phyloP scores from a whole-genome alignment of 2,888 invertebrate genomes.

The Acanthosepion esculentum region DNA sequence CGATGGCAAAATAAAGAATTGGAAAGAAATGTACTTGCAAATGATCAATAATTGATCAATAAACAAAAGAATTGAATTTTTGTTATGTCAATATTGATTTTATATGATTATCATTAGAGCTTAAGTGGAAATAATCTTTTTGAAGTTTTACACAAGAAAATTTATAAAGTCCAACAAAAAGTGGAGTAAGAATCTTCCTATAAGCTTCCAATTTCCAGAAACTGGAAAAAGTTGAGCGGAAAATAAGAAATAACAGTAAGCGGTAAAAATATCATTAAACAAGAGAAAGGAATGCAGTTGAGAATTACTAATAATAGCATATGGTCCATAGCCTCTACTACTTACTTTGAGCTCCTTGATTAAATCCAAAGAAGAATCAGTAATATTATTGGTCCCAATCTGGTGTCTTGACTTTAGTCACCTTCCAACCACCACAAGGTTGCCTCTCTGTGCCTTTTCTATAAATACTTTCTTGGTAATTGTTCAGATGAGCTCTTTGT shows the following conservation, averaged over 20 bases:
- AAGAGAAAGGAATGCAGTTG: neutral
- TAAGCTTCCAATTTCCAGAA: neutral
- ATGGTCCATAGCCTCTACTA: too few species aligned
- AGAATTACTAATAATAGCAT: neutral
- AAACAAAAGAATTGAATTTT: neutral
- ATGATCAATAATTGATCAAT: neutral
- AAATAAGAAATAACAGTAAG: neutral
- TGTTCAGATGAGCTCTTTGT: too few species aligned
- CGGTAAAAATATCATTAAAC: neutral
- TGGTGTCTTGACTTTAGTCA: too few species aligned
- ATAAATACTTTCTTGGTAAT: too few species aligned
- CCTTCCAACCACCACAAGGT: too few species aligned
- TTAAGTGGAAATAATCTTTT: neutral
- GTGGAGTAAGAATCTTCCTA: neutral
- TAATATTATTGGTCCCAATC: too few species aligned
- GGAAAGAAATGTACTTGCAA: too few species aligned
- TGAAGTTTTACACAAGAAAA: neutral
- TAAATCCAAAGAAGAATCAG: too few species aligned
- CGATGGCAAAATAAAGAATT: too few species aligned
- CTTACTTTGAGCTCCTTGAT: too few species aligned
- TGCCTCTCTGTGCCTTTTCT: too few species aligned
- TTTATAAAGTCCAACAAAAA: neutral
- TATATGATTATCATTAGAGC: neutral
- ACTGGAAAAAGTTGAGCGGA: neutral
- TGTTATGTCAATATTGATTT: neutral